Evolutionary conservation across 2,888 invertebrate genomes (phyloP).

Genomic region (Theretra japonica): DNA sequence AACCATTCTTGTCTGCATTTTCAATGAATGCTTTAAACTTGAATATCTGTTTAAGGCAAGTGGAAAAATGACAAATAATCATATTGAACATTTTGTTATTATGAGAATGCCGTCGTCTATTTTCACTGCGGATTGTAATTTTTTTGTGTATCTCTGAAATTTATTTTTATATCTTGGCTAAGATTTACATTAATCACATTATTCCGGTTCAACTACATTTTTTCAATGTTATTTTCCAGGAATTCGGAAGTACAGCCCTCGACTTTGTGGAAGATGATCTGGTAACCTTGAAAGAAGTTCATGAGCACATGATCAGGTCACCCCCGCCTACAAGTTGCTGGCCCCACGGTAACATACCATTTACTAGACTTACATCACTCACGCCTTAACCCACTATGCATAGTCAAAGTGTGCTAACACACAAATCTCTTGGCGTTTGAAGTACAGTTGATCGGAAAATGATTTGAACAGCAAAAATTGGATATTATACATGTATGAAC

Average conservation of each 20-base stretch:
- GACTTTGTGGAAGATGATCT: slow-evolving; percentile 88
- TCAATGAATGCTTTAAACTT: neutral
- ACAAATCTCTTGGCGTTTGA: neutral
- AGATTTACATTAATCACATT: too few species aligned
- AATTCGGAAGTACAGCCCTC: slow-evolving; percentile 78
- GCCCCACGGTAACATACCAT: slow-evolving; percentile 81
- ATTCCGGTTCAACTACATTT: too few species aligned
- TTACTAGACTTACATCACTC: neutral
- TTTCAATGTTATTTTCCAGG: slow-evolving; percentile 69
- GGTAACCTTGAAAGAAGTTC: slow-evolving; percentile 90
- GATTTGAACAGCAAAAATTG: too few species aligned
- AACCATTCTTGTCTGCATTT: neutral
- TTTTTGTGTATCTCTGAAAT: too few species aligned
- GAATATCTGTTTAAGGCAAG: neutral
- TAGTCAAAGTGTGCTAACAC: slow-evolving; percentile 11
- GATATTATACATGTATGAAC: too few species aligned
- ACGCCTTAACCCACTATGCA: neutral
- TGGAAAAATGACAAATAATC: neutral
- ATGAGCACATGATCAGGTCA: slow-evolving; percentile 92
- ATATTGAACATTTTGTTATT: neutral
- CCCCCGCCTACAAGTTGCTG: slow-evolving; percentile 91
- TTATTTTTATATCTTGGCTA: too few species aligned
- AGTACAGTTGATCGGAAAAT: neutral
- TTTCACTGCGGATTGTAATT: too few species aligned
- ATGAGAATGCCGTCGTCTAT: too few species aligned